A percentile compares a stretch with the other conserved stretches of the same genome.
Conservation (phyloP, 2,888 invertebrate genomes). For the Oeneis ivallda region DNA sequence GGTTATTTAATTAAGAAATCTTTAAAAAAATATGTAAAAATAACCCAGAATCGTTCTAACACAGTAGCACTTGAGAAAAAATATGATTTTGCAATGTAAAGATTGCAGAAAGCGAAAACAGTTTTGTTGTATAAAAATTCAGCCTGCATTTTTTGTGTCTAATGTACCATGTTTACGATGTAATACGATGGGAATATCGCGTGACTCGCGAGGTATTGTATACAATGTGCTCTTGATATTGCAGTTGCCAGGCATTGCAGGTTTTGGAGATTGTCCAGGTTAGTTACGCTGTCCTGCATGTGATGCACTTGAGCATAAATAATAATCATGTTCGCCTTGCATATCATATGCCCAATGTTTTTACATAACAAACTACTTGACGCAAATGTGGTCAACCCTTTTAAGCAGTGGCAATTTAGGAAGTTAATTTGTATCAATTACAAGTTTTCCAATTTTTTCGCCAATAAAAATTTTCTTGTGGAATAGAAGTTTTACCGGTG, state of each 20-base stretch:
- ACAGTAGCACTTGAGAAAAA: slow-evolving; percentile 21
- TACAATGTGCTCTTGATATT: slow-evolving; percentile 23
- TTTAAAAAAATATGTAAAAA: neutral
- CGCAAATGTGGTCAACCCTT: no score
- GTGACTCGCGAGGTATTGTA: slow-evolving; percentile 22
- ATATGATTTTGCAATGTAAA: slow-evolving; percentile 11
- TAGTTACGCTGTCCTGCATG: neutral
- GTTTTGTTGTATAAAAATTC: slow-evolving; percentile 41
- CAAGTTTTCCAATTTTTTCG: no score
- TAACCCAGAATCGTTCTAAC: neutral
- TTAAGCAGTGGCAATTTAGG: no score
- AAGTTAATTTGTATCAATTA: no score
- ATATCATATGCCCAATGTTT: no score
- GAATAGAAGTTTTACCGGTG: neutral
- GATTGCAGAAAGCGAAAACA: slow-evolving; percentile 23
- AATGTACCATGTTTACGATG: slow-evolving; percentile 51
- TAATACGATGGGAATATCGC: slow-evolving; percentile 42
- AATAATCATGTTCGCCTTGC: no score
- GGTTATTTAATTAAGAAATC: no score
- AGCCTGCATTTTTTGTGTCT: slow-evolving; percentile 47
- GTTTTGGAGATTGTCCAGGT: slow-evolving; percentile 7
- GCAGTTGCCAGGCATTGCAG: slow-evolving; percentile 7
- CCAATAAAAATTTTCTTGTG: neutral
- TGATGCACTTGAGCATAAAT: no score
- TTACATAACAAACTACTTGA: no score